Conservation (phyloP, 2,797 vertebrate species). For the Sebastes umbrosus region DNA sequence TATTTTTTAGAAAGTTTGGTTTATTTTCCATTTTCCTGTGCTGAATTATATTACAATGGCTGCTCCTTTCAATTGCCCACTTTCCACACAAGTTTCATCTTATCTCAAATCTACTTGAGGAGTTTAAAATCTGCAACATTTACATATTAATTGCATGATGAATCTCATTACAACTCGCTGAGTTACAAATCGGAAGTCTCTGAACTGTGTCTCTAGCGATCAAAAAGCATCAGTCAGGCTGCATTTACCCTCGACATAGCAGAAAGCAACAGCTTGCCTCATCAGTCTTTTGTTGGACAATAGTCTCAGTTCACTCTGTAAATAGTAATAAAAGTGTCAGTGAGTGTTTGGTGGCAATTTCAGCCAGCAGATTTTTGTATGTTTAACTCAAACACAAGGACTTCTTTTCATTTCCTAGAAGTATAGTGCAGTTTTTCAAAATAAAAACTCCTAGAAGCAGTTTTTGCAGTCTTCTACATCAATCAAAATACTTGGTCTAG, state of each 20-base stretch:
- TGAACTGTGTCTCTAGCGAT: background rate
- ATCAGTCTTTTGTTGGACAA: background rate
- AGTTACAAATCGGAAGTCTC: background rate
- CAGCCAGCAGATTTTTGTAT: background rate
- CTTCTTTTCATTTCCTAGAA: background rate
- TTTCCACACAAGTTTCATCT: background rate
- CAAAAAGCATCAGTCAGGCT: background rate
- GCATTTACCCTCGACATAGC: background rate
- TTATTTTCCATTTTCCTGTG: background rate
- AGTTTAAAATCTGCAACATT: slow-evolving; percentile 4
- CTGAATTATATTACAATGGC: background rate
- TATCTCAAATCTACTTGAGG: slow-evolving; percentile 12
- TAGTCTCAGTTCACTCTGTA: background rate
- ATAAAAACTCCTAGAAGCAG: background rate
- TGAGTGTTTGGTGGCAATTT: background rate
- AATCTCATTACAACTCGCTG: background rate
- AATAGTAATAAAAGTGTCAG: background rate
- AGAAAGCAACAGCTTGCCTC: background rate
- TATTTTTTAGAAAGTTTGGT: background rate
- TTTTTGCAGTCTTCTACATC: background rate
- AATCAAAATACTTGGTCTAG: background rate
- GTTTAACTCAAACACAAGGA: background rate
- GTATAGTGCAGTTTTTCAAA: background rate
- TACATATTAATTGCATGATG: slow-evolving; percentile 15
- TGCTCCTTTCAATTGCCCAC: background rate